A percentile compares a stretch with the other conserved stretches of the same genome.
These are phyloP conservation scores for Sphenopsis melanotis DNA, from an alignment of 2,797 vertebrate species.

Conservation along the genomic window DNA sequence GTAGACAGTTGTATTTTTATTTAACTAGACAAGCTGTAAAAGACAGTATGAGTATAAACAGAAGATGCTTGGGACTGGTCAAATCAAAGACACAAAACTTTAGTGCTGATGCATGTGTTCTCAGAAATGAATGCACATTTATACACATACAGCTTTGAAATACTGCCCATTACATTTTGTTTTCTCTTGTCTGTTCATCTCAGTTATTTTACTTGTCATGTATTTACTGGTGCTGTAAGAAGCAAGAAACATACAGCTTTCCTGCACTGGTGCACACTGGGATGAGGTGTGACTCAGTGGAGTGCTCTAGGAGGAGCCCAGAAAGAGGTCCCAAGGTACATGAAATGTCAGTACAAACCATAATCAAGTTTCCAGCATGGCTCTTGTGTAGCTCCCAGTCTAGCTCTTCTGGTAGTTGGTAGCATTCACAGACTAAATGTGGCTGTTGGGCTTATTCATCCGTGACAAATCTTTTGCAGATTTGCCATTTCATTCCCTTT, in stretches of 20 bases:
- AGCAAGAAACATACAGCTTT: background rate
- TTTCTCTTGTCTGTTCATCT: background rate
- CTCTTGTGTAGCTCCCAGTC: background rate
- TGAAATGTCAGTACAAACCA: background rate
- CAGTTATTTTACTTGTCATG: background rate
- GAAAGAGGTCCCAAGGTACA: background rate
- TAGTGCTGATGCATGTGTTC: background rate
- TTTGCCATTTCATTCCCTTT: background rate
- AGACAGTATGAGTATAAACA: background rate
- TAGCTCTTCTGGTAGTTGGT: background rate
- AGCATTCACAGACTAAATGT: background rate
- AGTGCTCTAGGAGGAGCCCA: background rate
- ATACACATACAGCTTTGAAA: background rate
- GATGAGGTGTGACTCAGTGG: background rate
- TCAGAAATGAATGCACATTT: background rate
- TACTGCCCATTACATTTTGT: background rate
- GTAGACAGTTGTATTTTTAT: background rate
- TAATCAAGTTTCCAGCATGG: background rate
- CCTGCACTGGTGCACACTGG: fast-evolving
- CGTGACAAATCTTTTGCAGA: background rate
- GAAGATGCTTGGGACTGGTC: background rate
- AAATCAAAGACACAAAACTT: background rate
- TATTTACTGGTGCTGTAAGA: background rate
- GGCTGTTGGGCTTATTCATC: background rate
- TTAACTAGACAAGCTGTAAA: background rate